Base-by-base conservation (phyloP, 2,888 invertebrate genomes). In the Scaptomyza polygonia region DNA sequence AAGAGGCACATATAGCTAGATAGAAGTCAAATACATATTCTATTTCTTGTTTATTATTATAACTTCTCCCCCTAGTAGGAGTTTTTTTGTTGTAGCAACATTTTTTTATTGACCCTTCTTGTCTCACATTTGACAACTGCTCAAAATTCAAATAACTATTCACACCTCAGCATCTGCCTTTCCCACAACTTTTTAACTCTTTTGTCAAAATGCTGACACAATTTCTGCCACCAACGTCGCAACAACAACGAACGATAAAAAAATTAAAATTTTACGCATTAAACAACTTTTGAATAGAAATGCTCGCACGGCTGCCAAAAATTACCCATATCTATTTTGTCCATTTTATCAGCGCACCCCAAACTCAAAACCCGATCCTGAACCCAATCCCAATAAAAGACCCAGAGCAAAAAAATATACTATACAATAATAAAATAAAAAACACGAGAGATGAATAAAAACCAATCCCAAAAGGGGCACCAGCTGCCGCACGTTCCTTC, bases 231-330 rank as follows among this genome's bases (percentile, higher is more conserved):
- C 78, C 78, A 75, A 71, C 71, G 61, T 70, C 42, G 63, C 67
- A 64, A 1, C 61, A 73, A 42, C 54, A 57, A 40, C 42, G 8
- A 47, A 51, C 71, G 59, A 72, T 61, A 70, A 80, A 74, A 72
- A 83, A 82, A 82, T 85, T 82, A 77, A 82, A 85, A 83, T 83
- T 83, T 85, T 79, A 83, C 82, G 82, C 82, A 83, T 85, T 83
- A 79, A 67, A 78, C 58, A 79, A 79, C 70, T 68, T 83, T 83
- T 72, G 59, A 70, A 80, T 66, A 65, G 72, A 65, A 72, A 61
- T 51, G 49, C 66, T 63, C 48, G 67, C 75, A 59, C 75, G 70
- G 58, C 64, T 77, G 76, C 51, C 73, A 74, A 68, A 79, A 82
- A 82, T 82, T 82, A 82, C 82, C 82, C 79, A 69, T 84, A 82